Evolutionary conservation across 1,140 invertebrate species (phyloP).

Genomic region (Platorchestia sp.): DNA sequence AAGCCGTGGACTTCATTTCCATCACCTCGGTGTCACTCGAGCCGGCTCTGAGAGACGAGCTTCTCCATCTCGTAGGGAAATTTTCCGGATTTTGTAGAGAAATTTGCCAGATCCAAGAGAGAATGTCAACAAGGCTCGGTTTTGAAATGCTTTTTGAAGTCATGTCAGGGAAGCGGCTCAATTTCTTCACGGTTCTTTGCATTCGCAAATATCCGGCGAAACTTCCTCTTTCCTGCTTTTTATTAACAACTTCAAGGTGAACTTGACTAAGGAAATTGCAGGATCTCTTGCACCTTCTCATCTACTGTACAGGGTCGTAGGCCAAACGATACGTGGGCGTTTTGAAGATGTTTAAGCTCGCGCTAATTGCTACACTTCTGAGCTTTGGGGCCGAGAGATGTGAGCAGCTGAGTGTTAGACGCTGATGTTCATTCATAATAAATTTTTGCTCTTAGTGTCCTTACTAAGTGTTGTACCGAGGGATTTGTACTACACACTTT

Average conservation of each 20-base stretch:
- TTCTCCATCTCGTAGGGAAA: background rate
- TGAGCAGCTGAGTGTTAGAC: background rate
- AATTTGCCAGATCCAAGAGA: background rate
- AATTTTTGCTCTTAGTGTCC: background rate
- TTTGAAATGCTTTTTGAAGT: slow-evolving; percentile 36
- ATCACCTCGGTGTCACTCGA: background rate
- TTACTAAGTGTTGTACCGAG: background rate
- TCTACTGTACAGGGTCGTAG: background rate
- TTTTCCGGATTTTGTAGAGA: background rate
- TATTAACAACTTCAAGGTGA: slow-evolving; percentile 50
- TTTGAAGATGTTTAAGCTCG: background rate
- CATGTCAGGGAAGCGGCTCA: background rate
- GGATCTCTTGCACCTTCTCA: background rate
- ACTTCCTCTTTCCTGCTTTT: slow-evolving; percentile 24
- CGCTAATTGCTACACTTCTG: background rate
- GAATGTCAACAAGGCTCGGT: slow-evolving; percentile 10
- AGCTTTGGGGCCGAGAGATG: background rate
- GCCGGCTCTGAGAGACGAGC: background rate
- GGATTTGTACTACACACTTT: too few species aligned
- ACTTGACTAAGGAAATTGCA: background rate
- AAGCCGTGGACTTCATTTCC: background rate
- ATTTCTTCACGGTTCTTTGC: slow-evolving; percentile 47
- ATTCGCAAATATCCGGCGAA: slow-evolving; percentile 36
- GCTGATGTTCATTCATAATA: background rate
- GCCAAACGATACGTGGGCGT: background rate